Base-by-base conservation (phyloP, 2,888 invertebrate genomes). In the Watsonalla cultraria region DNA sequence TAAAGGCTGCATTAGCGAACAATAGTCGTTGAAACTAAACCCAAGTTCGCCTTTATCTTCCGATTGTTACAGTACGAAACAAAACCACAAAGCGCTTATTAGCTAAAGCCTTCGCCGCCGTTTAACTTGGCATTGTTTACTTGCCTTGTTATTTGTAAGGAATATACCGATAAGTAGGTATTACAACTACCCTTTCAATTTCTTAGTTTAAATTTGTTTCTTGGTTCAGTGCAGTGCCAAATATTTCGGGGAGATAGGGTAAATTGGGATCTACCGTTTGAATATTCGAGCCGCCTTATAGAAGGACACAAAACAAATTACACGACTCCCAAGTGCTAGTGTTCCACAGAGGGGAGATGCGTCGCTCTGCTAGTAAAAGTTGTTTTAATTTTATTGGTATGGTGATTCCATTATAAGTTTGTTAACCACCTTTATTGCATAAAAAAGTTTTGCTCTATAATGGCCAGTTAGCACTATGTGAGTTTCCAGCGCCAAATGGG, bases 81-180 rank as follows among this genome's bases (percentile, higher is more conserved):
- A 59, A 68, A 66, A 64, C 63, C 62, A 64, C 66, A 68, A 67
- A 68, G 66, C 67, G 65, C 65, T 66, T 69, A 66, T 68, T 67
- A 62, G 64, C 62, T 62, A 64, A 64, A 70, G 68, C 70, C 66
- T 65, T 63, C 55, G 55, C 51, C 51, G 54, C 47, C 54, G 47
- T 56, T 58, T 55, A 55, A 54, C 54, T 62, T 53, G 57, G 55
- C 55, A 55, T 57, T 60, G 60, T 64, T 62, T 61, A 56, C 52
- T 55, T 51, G 14, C 51, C 46, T 35, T 37, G 54, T 57, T 42
- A 51, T 57, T 55, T 54, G 55, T 53, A 52, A 58, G 37, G 37
- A 6, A 49, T 49, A 49, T 49, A 49, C 49, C 49, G 15, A 49
- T 37, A 37, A 49, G 24, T 24, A 24, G 24, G 14, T 49, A 33